These are phyloP conservation scores for Orcinus orca DNA, from an alignment of 2,113 vertebrate genomes.

Conservation along the genomic window DNA sequence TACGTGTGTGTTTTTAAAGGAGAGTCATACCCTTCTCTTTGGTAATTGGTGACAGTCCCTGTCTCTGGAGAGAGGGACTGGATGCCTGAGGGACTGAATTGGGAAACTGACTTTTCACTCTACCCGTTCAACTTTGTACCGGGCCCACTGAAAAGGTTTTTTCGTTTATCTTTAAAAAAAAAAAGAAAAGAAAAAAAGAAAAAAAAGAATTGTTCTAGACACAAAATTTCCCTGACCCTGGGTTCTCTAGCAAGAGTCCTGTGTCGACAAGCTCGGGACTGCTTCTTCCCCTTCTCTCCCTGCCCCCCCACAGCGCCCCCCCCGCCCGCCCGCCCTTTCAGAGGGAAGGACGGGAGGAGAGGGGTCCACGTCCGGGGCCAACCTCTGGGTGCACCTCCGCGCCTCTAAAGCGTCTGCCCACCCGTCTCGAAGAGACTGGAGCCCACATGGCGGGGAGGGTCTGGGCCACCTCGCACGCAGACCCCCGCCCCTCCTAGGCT, in stretches of 20 bases:
- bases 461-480: background rate
- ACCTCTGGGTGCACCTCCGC: background rate
- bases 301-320: background rate
- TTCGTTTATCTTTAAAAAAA: background rate
- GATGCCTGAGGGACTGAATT: background rate
- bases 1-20: background rate
- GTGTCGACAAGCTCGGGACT: background rate
- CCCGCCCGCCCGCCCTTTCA: background rate
- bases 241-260: background rate
- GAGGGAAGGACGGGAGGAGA: background rate
- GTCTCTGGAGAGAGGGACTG: background rate
- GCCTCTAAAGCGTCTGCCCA: background rate
- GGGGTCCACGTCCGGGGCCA: background rate
- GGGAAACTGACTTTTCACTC: background rate
- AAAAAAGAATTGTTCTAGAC: background rate
- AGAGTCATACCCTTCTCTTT: background rate
- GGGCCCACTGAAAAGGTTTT: background rate
- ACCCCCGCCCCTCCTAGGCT: background rate
- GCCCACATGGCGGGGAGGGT: background rate
- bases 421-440: background rate
- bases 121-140: background rate
- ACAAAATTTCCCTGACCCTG: background rate
- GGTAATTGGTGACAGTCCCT: background rate
- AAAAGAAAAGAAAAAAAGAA: background rate
- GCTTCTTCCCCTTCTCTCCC: background rate